Conservation (phyloP, 2,888 invertebrate species). For the Pollenia labialis region DNA sequence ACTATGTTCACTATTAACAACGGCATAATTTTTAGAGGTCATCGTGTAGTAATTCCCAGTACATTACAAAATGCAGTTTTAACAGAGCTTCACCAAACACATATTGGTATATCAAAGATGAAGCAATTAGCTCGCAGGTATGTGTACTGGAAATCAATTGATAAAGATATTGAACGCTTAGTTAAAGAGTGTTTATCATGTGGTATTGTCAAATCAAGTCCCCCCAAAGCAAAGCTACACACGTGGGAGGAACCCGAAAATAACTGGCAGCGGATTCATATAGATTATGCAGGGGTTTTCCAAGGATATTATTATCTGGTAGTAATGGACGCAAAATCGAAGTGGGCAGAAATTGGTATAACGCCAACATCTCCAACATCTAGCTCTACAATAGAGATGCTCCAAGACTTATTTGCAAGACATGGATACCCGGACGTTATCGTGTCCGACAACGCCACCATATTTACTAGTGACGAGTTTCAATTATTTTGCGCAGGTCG, state of each 20-base stretch:
- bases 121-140: constrained; percentile 59
- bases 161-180: constrained; percentile 76
- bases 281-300: constrained; percentile 38
- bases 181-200: constrained; percentile 63
- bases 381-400: constrained; percentile 57
- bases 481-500: too few species aligned
- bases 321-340: constrained; percentile 51
- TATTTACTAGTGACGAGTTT: too few species aligned
- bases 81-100: constrained; percentile 74
- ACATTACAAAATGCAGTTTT: constrained; percentile 67
- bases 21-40: constrained; percentile 72
- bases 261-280: constrained; percentile 59
- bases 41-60: constrained; percentile 71
- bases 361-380: constrained; percentile 54
- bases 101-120: constrained; percentile 56
- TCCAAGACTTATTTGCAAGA: neutral
- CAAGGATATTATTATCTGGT: constrained; percentile 45
- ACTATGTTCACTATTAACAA: constrained; percentile 65
- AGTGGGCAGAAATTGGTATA: too few species aligned
- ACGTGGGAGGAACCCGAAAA: constrained; percentile 66
- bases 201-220: constrained; percentile 24
- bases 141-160: constrained; percentile 77
- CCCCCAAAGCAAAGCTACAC: constrained; percentile 56
- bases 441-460: too few species aligned
- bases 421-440: too few species aligned